These are phyloP conservation scores for Mormyrops attenuatus DNA, from an alignment of 2,797 vertebrate species.

Conservation along the genomic window DNA sequence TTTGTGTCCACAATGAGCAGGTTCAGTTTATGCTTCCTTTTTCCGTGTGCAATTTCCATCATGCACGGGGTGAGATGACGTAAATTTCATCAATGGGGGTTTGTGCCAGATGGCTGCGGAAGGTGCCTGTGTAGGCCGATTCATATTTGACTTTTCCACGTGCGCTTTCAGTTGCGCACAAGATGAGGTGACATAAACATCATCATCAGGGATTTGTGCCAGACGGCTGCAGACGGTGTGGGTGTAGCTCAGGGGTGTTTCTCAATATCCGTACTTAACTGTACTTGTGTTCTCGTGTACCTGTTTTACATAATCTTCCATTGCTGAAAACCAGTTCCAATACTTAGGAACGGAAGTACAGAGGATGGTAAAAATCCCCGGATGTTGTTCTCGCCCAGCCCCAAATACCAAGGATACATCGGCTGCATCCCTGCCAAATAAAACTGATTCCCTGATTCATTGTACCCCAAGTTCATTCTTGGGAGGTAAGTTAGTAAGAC, in stretches of 20 bases:
- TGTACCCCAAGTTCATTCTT: not conserved
- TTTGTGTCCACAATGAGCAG: not conserved
- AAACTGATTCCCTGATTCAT: not conserved
- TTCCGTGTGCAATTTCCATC: not conserved
- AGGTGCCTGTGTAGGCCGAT: not conserved
- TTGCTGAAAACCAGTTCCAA: not conserved
- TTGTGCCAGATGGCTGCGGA: not conserved
- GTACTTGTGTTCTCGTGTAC: too few species aligned
- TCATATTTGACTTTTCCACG: not conserved
- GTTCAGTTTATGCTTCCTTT: not conserved
- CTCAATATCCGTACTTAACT: not conserved
- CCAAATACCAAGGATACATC: not conserved
- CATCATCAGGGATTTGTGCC: not conserved
- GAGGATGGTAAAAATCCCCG: not conserved
- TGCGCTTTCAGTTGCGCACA: not conserved
- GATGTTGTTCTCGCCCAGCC: not conserved
- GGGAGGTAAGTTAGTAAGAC: not conserved
- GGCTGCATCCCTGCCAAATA: not conserved
- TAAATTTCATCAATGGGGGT: not conserved
- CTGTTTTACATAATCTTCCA: not conserved
- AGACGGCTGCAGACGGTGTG: not conserved
- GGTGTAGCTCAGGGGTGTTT: not conserved
- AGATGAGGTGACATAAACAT: not conserved
- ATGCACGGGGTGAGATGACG: too few species aligned
- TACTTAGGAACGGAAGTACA: not conserved